Percentiles rank a stretch among this genome's conserved stretches.
These are phyloP conservation scores for Lineus longissimus DNA, from an alignment of 1,140 invertebrate species.

Conservation along the genomic window DNA sequence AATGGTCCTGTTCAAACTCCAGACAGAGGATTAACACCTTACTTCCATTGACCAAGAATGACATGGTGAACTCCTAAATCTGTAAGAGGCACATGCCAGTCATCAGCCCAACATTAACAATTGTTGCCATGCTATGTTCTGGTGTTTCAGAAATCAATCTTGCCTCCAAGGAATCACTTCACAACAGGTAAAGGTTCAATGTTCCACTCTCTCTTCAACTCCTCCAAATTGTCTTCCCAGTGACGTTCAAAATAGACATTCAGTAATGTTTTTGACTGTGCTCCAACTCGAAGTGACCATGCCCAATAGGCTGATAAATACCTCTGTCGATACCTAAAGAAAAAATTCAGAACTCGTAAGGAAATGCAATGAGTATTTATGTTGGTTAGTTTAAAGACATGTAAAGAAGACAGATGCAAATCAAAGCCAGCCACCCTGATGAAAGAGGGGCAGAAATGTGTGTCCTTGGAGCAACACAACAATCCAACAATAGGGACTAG, in stretches of 20 bases:
- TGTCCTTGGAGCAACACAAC: no score
- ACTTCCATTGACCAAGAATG: no score
- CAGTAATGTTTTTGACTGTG: conserved; percentile 71
- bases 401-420: background rate
- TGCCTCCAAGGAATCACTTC: no score
- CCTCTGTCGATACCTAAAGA: conserved; percentile 70
- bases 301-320: conserved; percentile 78
- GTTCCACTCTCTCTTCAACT: conserved; percentile 65
- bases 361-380: conserved; percentile 6
- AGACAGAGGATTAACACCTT: no score
- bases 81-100: no score
- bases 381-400: background rate
- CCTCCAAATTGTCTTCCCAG: conserved; percentile 82
- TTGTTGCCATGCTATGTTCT: no score
- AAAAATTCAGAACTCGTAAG: conserved; percentile 17
- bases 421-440: background rate
- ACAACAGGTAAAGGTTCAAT: conserved; percentile 37
- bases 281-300: conserved; percentile 82
- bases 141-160: no score
- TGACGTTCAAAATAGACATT: conserved; percentile 88
- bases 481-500: no score
- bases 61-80: no score
- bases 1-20: no score
- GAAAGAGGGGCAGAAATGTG: background rate
- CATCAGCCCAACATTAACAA: no score